phyloP scores from a whole-genome alignment of 2,113 vertebrate species.

The Ochotona curzoniae region DNA sequence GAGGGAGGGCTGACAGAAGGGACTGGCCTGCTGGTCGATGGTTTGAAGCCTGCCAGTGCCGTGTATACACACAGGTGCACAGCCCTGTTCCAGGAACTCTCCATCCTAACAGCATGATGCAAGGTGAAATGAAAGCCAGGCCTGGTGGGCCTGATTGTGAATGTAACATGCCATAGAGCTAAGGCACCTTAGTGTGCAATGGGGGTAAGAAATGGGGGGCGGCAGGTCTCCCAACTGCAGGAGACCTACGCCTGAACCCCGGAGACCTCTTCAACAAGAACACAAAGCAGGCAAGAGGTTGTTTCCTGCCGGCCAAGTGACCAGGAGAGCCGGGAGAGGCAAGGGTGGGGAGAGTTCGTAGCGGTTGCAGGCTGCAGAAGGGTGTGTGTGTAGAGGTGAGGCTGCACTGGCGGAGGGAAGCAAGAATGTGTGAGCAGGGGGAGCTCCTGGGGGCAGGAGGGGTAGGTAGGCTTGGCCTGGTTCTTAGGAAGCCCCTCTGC shows the following conservation, averaged over 20 bases:
- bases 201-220: no score
- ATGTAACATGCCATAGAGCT: not conserved
- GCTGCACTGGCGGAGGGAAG: not conserved
- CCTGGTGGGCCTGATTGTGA: not conserved
- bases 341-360: not conserved
- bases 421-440: not conserved
- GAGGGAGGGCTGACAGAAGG: not conserved
- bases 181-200: not conserved
- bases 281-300: not conserved
- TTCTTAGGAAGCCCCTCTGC: not conserved
- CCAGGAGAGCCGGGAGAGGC: accelerated
- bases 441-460: not conserved
- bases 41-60: not conserved
- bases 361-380: not conserved
- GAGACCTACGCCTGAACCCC: not conserved
- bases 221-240: no score
- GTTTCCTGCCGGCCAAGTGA: not conserved
- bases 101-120: not conserved
- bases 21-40: not conserved
- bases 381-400: not conserved
- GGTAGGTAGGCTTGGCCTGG: not conserved
- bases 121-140: not conserved
- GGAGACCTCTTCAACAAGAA: not conserved
- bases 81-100: not conserved
- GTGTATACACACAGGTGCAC: not conserved